Conservation (phyloP, 2,888 invertebrate species). For the Furcula furcula region DNA sequence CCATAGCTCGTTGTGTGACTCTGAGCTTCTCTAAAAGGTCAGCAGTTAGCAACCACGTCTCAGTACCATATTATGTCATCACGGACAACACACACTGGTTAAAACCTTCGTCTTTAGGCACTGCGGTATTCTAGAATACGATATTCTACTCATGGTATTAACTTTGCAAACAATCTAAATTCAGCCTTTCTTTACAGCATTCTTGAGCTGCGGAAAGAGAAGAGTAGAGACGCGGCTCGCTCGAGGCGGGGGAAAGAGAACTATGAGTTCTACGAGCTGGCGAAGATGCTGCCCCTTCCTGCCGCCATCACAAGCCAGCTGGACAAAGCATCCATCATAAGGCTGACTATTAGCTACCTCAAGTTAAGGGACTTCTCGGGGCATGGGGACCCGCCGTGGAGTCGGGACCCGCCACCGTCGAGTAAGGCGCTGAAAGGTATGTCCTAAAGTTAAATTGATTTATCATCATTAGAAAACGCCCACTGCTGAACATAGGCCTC, state of each 20-base stretch:
- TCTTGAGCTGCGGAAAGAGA: slow-evolving; percentile 95
- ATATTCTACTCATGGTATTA: no score
- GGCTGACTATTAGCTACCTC: slow-evolving; percentile 97
- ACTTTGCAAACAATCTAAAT: slow-evolving; percentile 37
- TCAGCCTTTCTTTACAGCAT: slow-evolving; percentile 85
- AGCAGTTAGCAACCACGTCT: no score
- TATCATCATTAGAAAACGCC: no score
- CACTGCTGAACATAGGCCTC: no score
- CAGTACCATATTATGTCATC: no score
- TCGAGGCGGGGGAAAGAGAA: slow-evolving; percentile 97
- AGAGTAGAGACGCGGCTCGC: slow-evolving; percentile 95
- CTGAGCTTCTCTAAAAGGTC: no score
- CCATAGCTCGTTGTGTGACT: no score
- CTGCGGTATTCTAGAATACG: no score
- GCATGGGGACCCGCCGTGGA: slow-evolving; percentile 98
- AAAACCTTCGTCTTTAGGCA: no score
- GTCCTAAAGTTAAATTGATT: no score
- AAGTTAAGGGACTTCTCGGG: slow-evolving; percentile 97
- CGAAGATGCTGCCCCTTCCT: slow-evolving; percentile 95
- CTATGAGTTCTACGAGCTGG: slow-evolving; percentile 97
- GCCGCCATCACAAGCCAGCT: slow-evolving; percentile 96
- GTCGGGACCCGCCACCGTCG: slow-evolving; percentile 88
- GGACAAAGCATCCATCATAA: slow-evolving; percentile 97
- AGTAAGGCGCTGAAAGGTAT: slow-evolving; percentile 92
- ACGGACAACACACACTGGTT: no score